Evolutionary conservation across 2,797 vertebrate genomes (phyloP).

Genomic region (Rhinichthys osculus): DNA sequence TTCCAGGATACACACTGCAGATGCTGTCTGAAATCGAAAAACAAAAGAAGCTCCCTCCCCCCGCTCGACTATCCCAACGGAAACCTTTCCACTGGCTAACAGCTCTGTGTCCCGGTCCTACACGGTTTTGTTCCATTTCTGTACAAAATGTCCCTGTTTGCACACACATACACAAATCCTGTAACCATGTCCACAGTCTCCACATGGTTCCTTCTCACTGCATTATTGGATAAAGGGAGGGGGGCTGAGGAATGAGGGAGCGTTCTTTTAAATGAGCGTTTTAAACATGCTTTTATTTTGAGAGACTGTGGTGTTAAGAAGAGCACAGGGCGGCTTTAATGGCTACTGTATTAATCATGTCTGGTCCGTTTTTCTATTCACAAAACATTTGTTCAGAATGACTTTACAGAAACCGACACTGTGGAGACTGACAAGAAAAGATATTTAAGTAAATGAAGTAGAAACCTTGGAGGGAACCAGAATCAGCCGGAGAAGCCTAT

Average conservation of each 20-base stretch:
- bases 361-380: neutral
- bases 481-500: neutral
- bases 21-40: conserved; percentile 58
- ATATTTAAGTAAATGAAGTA: too few species aligned
- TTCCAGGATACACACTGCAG: conserved; percentile 53
- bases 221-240: conserved; percentile 17
- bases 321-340: neutral
- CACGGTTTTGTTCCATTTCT: conserved; percentile 8
- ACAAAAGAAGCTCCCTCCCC: conserved; percentile 33
- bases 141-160: conserved; percentile 9
- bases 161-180: conserved; percentile 1
- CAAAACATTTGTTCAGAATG: neutral
- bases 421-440: neutral
- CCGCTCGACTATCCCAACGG: conserved; percentile 1
- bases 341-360: neutral
- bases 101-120: conserved; percentile 40
- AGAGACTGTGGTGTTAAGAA: neutral
- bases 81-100: conserved; percentile 49
- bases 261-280: neutral
- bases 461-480: too few species aligned
- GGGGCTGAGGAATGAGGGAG: neutral
- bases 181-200: neutral
- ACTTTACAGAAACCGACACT: neutral
- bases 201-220: conserved; percentile 27
- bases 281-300: conserved; percentile 20